Percentiles rank a stretch among this genome's conserved stretches.
phyloP scores from a whole-genome alignment of 2,888 invertebrate species.

The Micoletzkya japonica region DNA sequence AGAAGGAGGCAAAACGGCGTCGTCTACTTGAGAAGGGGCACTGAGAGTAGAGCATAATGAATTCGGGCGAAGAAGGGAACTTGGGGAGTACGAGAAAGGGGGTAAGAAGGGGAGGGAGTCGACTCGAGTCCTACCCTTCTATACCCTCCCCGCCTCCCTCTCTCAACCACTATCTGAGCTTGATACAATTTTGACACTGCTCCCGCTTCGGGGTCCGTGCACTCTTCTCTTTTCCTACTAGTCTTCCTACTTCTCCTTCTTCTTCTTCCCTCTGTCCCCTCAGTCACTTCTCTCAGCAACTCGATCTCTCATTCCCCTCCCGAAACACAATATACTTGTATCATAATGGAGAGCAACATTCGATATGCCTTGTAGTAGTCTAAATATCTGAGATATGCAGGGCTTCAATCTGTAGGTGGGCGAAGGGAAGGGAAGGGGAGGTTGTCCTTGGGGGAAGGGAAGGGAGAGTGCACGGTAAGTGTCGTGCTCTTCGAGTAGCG shows the following conservation, averaged over 20 bases:
- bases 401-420: neutral
- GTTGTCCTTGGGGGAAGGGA: slow-evolving; percentile 29
- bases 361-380: neutral
- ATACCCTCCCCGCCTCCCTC: no score
- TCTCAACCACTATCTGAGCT: no score
- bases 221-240: no score
- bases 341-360: neutral
- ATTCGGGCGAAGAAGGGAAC: no score
- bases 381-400: neutral
- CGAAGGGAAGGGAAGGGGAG: neutral
- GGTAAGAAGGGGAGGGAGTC: slow-evolving; percentile 9
- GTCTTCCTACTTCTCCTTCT: slow-evolving; percentile 1
- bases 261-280: neutral
- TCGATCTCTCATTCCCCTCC: neutral
- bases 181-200: no score
- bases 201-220: no score
- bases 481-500: no score
- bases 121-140: no score
- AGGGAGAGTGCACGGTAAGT: slow-evolving; percentile 21
- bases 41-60: no score
- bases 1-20: no score
- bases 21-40: no score
- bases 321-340: neutral
- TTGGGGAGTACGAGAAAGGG: slow-evolving; percentile 1
- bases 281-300: neutral